Evolutionary conservation across 1,140 invertebrate genomes (phyloP).

Genomic region (Marisa cornuarietis): DNA sequence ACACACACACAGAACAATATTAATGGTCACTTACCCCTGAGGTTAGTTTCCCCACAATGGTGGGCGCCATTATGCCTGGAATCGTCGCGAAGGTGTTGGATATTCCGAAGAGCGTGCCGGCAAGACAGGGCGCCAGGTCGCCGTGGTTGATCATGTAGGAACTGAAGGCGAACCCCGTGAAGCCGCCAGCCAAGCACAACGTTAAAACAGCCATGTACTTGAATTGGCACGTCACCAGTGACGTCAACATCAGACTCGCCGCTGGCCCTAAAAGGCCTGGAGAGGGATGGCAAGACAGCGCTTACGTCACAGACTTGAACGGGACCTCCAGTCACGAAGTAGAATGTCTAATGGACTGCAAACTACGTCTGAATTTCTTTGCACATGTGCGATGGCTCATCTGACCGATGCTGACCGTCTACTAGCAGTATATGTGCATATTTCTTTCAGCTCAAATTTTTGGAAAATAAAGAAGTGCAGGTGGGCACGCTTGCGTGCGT

Average conservation of each 20-base stretch:
- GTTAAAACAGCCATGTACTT: constrained; percentile 46
- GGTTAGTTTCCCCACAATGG: constrained; percentile 81
- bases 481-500: too few relatives aligned
- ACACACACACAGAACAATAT: too few relatives aligned
- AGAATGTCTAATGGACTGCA: background rate
- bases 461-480: too few relatives aligned
- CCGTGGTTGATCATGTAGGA: constrained; percentile 86
- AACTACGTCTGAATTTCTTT: background rate
- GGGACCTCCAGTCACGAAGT: background rate
- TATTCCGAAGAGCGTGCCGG: constrained; percentile 85
- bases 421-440: background rate
- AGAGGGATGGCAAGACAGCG: constrained; percentile 1
- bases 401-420: background rate
- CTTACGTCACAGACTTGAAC: background rate
- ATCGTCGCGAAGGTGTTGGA: constrained; percentile 87
- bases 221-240: constrained; percentile 47
- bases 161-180: constrained; percentile 61
- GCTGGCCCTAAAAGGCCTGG: constrained; percentile 48
- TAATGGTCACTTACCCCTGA: constrained; percentile 48
- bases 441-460: too few relatives aligned
- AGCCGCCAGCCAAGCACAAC: constrained; percentile 46
- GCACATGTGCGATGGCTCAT: background rate
- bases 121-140: constrained; percentile 82
- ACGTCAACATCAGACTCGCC: constrained; percentile 40
- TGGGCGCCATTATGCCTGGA: constrained; percentile 86